Conservation (phyloP, 2,113 vertebrate species). For the Numenius arquata region DNA sequence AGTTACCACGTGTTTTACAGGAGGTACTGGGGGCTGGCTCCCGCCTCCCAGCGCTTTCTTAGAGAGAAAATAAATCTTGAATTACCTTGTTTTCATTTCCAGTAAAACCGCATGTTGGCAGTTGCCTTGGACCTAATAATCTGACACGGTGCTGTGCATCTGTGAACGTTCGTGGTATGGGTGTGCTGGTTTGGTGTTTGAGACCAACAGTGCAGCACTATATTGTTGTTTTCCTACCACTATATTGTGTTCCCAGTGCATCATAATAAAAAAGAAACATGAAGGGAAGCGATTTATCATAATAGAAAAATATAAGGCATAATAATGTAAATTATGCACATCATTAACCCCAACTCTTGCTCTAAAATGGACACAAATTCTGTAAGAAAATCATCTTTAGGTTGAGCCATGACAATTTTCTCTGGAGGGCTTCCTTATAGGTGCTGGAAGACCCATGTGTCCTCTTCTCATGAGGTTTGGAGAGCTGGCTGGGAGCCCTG, state of each 20-base stretch:
- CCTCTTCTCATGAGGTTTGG: neutral
- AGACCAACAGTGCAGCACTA: neutral
- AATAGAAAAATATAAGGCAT: neutral
- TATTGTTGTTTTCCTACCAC: neutral
- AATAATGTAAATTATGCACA: slow-evolving; percentile 3
- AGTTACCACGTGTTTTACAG: neutral
- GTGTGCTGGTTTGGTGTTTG: neutral
- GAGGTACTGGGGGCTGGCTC: neutral
- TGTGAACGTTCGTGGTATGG: neutral
- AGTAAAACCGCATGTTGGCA: neutral
- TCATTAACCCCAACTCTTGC: neutral
- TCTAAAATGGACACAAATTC: neutral
- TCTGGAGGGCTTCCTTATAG: neutral
- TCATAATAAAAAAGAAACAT: neutral
- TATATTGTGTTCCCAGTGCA: rapidly evolving
- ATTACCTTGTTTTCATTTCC: neutral
- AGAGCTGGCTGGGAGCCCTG: neutral
- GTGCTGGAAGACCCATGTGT: neutral
- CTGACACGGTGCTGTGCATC: neutral
- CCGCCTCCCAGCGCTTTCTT: neutral
- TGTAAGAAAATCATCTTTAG: neutral
- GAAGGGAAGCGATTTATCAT: neutral
- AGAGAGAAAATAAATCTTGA: neutral
- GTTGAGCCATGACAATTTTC: rapidly evolving
- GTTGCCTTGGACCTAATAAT: neutral